Conservation (phyloP, 2,797 vertebrate genomes). For the Girardinus metallicus region DNA sequence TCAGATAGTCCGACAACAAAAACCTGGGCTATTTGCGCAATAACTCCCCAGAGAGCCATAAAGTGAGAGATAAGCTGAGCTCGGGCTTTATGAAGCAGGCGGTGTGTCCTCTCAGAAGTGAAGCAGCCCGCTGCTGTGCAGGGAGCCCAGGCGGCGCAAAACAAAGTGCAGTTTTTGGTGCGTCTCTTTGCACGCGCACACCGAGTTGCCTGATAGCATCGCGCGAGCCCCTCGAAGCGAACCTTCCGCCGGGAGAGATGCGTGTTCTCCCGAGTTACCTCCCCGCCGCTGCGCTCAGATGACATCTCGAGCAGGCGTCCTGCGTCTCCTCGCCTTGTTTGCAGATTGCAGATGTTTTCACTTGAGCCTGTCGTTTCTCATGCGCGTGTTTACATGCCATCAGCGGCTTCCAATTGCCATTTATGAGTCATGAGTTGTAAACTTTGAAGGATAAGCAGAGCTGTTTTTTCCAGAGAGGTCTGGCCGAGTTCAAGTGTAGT, state of each 20-base stretch:
- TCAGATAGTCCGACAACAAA: background rate
- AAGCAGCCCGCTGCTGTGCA: slow-evolving; percentile 3
- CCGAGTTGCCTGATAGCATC: slow-evolving; percentile 25
- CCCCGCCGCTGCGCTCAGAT: background rate
- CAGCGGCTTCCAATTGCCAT: slow-evolving; percentile 36
- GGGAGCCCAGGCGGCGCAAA: background rate
- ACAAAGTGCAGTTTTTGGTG: background rate
- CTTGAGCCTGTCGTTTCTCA: slow-evolving; percentile 51
- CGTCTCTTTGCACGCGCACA: background rate
- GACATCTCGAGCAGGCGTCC: background rate
- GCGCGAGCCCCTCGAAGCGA: background rate
- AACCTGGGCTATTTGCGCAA: slow-evolving; percentile 33
- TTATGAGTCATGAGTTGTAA: slow-evolving; percentile 49
- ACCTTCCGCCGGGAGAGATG: slow-evolving; percentile 18
- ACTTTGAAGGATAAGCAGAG: slow-evolving; percentile 42
- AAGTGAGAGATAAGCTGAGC: slow-evolving; percentile 23
- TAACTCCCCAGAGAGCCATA: slow-evolving; percentile 29
- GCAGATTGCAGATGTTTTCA: slow-evolving; percentile 74
- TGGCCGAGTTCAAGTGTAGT: slow-evolving; percentile 24
- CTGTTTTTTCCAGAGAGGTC: slow-evolving; percentile 18
- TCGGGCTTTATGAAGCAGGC: background rate
- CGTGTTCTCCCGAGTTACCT: background rate
- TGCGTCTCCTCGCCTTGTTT: slow-evolving; percentile 42
- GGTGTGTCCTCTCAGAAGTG: background rate
- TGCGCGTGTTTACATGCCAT: slow-evolving; percentile 61